Base-by-base conservation (phyloP, 2,888 invertebrate species). In the Epinotia brunnichana region DNA sequence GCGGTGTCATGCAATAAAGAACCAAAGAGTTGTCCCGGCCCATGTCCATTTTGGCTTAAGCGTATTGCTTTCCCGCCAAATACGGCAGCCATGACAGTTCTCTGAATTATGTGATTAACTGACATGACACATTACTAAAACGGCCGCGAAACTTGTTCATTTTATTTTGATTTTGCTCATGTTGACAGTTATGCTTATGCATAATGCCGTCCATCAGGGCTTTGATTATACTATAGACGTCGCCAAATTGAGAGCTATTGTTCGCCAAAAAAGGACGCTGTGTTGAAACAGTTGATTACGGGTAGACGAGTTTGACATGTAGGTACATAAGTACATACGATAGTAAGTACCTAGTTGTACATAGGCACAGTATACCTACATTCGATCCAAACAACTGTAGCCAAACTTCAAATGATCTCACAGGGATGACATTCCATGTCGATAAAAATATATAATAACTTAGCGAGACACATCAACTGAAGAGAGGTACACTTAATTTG, bases 11-110 rank as follows among this genome's bases (percentile, higher is more conserved):
- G 90, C 88, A 88, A 87, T 91, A 90, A 90, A 90, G 89, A 89
- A 86, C 86, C 87, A 87, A 88, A 83, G 81, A 82, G 82, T 79
- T 76, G 86, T 88, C 87, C 86, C 85, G 81, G 77, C 82, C 77
- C 81, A 85, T 85, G 87, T 89, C 92, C 86, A 86, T 89, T 91
- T 90, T 83, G 87, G 91, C 80, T 82, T 86, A 90, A 90, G 89
- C 89, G 87, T 89, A 91, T 92, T 90, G 91, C 92, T 93, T 92
- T 93, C 92, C 89, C 91, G 87, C 92, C 93, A 92, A 91, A 91
- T 91, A 91, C 84, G 91, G 92, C 78, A 77, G 84, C 86, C 86
- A 85, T 90, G 91, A 92, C 92, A 91, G 90, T 88, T 87, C 87
- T 85, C 85, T 90, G 92, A 92, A 91, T 90, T 90, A 90, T 88